A percentile compares a stretch with the other conserved stretches of the same genome.
Evolutionary conservation across 2,797 vertebrate genomes (phyloP).

Genomic region (Benthosema pterotum): DNA sequence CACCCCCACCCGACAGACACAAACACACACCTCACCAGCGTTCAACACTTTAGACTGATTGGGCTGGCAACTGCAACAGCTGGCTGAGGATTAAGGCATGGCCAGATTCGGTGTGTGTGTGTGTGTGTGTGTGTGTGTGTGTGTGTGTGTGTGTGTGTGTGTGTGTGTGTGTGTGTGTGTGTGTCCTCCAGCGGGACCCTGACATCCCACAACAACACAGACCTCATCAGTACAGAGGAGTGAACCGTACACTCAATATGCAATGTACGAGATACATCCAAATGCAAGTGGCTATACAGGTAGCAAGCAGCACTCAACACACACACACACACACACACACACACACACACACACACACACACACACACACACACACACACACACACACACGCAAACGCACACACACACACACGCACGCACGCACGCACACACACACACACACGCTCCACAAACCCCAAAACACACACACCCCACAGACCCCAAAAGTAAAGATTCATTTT

Average conservation of each 20-base stretch:
- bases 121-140: conserved; percentile 42
- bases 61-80: conserved; percentile 84
- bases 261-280: neutral
- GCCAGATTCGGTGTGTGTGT: conserved; percentile 66
- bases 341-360: conserved; percentile 13
- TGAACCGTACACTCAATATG: too few species aligned
- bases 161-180: conserved; percentile 32
- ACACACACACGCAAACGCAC: too few species aligned
- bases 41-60: conserved; percentile 73
- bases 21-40: conserved; percentile 19
- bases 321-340: conserved; percentile 18
- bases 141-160: conserved; percentile 28
- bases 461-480: too few species aligned
- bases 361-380: too few species aligned
- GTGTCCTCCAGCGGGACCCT: conserved; percentile 63
- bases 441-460: too few species aligned
- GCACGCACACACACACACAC: too few species aligned
- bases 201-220: conserved; percentile 41
- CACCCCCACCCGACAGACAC: conserved; percentile 9
- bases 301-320: neutral
- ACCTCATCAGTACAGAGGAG: conserved; percentile 42
- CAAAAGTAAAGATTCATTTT: too few species aligned
- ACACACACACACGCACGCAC: too few species aligned
- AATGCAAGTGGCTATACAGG: neutral
- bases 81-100: conserved; percentile 80